These are phyloP conservation scores for Anagrus nilaparvatae DNA, from an alignment of 1,140 invertebrate species.

Conservation along the genomic window DNA sequence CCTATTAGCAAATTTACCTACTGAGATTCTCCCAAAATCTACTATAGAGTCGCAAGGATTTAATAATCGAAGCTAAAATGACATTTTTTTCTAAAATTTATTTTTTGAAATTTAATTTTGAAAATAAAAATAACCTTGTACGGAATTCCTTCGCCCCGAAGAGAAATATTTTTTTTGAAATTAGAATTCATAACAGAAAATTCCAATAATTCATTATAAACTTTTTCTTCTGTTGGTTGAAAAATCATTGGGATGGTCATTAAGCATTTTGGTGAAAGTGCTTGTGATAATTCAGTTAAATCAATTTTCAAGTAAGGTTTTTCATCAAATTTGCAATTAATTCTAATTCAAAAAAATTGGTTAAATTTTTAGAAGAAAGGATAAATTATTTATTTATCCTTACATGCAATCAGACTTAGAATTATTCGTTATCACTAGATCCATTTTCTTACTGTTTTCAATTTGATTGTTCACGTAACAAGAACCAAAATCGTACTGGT, in stretches of 20 bases:
- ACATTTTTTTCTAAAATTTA: neutral
- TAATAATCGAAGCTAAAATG: conserved; percentile 26
- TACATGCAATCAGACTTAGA: conserved; percentile 27
- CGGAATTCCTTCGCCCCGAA: conserved; percentile 34
- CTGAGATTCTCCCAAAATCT: conserved; percentile 29
- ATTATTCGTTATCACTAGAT: conserved; percentile 32
- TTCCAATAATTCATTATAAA: conserved; percentile 26
- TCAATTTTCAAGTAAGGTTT: conserved; percentile 26
- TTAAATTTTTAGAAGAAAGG: neutral
- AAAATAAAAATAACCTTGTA: conserved; percentile 20
- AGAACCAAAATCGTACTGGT: conserved; percentile 35
- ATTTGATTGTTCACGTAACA: conserved; percentile 32
- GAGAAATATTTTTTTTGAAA: conserved; percentile 22
- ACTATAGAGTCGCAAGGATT: conserved; percentile 33
- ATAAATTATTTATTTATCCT: conserved; percentile 7
- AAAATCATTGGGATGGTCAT: conserved; percentile 32
- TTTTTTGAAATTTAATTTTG: conserved; percentile 1
- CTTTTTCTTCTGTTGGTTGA: conserved; percentile 25
- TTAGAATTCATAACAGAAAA: conserved; percentile 27
- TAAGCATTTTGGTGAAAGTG: conserved; percentile 20
- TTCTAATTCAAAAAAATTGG: conserved; percentile 20
- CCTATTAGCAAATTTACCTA: conserved; percentile 22
- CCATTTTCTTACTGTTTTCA: conserved; percentile 20
- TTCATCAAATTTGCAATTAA: conserved; percentile 30
- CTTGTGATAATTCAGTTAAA: conserved; percentile 14